Conservation (phyloP, 2,113 vertebrate genomes). For the Camelus bactrianus region DNA sequence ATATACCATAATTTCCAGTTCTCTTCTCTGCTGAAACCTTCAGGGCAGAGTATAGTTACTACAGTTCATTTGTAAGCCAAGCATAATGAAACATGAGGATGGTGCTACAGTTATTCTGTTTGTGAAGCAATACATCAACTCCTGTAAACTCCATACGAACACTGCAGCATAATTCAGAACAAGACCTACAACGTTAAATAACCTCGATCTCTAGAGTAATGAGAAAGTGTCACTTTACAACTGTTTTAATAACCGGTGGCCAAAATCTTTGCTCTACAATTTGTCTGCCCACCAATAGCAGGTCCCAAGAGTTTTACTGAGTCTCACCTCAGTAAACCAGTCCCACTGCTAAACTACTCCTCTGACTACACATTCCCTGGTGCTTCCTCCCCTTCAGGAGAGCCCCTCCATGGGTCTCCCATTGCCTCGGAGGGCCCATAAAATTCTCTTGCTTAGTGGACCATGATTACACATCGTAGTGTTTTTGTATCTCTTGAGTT, state of each 20-base stretch:
- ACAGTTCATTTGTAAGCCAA: slow-evolving; percentile 10
- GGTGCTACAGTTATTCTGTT: background rate
- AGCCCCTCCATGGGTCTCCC: accelerated
- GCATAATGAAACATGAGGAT: background rate
- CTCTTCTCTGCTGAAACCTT: background rate
- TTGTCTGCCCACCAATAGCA: background rate
- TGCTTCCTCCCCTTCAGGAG: background rate
- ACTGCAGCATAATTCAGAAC: background rate
- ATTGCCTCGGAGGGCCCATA: background rate
- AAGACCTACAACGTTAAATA: background rate
- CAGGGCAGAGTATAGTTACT: background rate
- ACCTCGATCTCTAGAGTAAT: background rate
- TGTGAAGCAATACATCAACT: background rate
- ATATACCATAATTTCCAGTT: background rate
- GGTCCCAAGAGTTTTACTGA: background rate
- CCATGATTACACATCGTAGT: background rate
- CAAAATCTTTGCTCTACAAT: background rate
- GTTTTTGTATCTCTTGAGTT: slow-evolving; percentile 54
- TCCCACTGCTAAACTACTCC: background rate
- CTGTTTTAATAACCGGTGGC: background rate
- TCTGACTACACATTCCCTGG: background rate
- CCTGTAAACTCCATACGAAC: background rate
- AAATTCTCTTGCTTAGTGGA: slow-evolving; percentile 12
- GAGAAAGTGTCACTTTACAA: background rate
- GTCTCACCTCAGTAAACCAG: background rate